Base-by-base conservation (phyloP, 1,140 invertebrate species). In the Oryctes rhinoceros region DNA sequence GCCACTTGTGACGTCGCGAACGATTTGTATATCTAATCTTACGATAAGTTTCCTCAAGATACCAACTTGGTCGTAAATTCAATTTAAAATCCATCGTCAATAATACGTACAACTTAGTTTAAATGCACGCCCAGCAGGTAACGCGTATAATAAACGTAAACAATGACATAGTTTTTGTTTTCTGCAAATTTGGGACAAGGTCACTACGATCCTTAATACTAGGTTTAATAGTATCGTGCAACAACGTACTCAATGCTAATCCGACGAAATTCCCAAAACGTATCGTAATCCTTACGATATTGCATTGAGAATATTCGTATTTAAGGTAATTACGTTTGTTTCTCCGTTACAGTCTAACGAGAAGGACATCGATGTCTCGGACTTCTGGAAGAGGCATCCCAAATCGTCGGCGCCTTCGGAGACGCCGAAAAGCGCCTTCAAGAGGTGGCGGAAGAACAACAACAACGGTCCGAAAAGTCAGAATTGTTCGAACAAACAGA, bases 361-460 rank as follows among this genome's bases (percentile, higher is more conserved):
- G 6, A 67, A 67, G 65, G 65, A 67, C 65, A 67, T 53, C 49
- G 49, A 53, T 13, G 49, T 53, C 49, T 10, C 49, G 13, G 49
- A 53, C 4, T 53, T 53, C 13, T 53, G 49, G 49, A 53, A 53
- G 49, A 53, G 49, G 4, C 49, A 53, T n/a, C 4, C 49, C 13
- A 53, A 53, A 53, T 53, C 49, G 49, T 53, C 49, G 4, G 49
- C n/a, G 49, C 49, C 49, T 13, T 15, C n/a, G n/a, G 65, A 67
- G 3, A 67, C 65, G n/a, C 18, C 65, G 13, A 67, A 67, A 18
- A 67, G 65, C 9, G 65, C 65, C 65, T 67, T 67, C 65, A 67
- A 67, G 20, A 13, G 65, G 11, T 67, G 65, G 65, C 35, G 65
- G 65, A 67, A 67, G 65, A 67, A 67, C 65, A 18, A 67, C 65